Base-by-base conservation (phyloP, 1,140 invertebrate genomes). In the Portunus trituberculatus region DNA sequence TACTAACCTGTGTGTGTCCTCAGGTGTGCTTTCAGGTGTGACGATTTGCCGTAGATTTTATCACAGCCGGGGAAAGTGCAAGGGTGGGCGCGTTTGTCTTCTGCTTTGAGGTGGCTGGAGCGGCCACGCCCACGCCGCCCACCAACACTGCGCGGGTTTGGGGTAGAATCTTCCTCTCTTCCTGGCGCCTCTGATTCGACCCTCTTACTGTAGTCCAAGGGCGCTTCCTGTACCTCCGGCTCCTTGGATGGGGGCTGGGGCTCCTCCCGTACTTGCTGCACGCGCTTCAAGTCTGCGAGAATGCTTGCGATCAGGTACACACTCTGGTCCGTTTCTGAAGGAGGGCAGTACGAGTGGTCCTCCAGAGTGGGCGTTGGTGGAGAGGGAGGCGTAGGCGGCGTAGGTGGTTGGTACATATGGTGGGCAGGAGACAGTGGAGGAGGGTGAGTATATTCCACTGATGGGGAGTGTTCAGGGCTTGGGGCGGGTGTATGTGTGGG, bases 41-140 rank as follows among this genome's bases (percentile, higher is more conserved):
- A 98, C 90, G 98, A 98, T 97, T 98, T 98, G 28, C 98, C 98
- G 97, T 98, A 98, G 84, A 98, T 98, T 97, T 98, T 98, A 92
- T 97, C 97, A 97, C 98, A 98, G 14, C 98, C 98, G 8, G 97
- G 97, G 96, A 98, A 98, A 96, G 98, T 97, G 97, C 98, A 98
- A 96, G 98, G 97, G 97, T 98, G 97, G 88, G 97, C 98, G 89
- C 97, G 97, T 95, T 96, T 96, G 86, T 96, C 96, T 93, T 96
- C 96, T 59, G 96, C 96, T 97, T 97, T 93, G 95, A 91, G 95
- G 96, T 96, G 96, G 97, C 96, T 91, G 96, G 96, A 91, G 96
- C 96, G 96, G 48, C 91, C 93, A 84, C 93, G 89, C 93, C 93
- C 93, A 76, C 89, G 92, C 88, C 93, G 84, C 67, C 88, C 94